Percentiles rank a stretch among this genome's conserved stretches.
Evolutionary conservation across 2,113 vertebrate genomes (phyloP).

Genomic region (Mugil cephalus): DNA sequence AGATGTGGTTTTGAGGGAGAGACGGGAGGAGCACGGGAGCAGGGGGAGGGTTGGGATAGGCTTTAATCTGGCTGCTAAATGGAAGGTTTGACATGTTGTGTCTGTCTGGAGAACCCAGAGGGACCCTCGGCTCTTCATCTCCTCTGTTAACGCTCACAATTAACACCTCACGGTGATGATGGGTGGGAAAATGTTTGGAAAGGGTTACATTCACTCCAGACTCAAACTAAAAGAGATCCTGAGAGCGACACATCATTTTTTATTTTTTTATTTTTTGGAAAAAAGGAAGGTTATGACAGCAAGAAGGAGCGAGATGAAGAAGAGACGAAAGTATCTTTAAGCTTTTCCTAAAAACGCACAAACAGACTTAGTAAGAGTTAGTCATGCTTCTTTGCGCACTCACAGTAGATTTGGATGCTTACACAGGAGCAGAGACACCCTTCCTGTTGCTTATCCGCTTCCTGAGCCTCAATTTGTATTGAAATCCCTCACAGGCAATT

Average conservation of each 20-base stretch:
- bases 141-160: slow-evolving; percentile 44
- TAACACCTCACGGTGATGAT: slow-evolving; percentile 15
- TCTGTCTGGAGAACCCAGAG: slow-evolving; percentile 63
- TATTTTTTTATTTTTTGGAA: no score
- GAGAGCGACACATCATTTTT: slow-evolving; percentile 34
- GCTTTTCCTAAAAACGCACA: slow-evolving; percentile 79
- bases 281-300: slow-evolving; percentile 58
- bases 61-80: slow-evolving; percentile 88
- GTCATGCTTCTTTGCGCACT: slow-evolving; percentile 83
- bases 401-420: slow-evolving; percentile 84
- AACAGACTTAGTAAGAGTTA: slow-evolving; percentile 84
- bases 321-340: slow-evolving; percentile 72
- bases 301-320: slow-evolving; percentile 60
- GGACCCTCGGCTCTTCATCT: slow-evolving; percentile 44
- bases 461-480: slow-evolving; percentile 85
- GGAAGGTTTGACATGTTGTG: slow-evolving; percentile 81
- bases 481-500: slow-evolving; percentile 85
- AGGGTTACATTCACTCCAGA: slow-evolving; percentile 19
- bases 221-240: slow-evolving; percentile 20
- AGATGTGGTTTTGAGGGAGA: slow-evolving; percentile 87
- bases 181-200: slow-evolving; percentile 2
- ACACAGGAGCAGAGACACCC: slow-evolving; percentile 82
- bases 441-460: slow-evolving; percentile 84
- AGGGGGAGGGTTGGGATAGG: slow-evolving; percentile 79
- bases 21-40: slow-evolving; percentile 77